These are phyloP conservation scores for Ommatoiulus sabulosus DNA, from an alignment of 2,888 invertebrate species.

Conservation along the genomic window DNA sequence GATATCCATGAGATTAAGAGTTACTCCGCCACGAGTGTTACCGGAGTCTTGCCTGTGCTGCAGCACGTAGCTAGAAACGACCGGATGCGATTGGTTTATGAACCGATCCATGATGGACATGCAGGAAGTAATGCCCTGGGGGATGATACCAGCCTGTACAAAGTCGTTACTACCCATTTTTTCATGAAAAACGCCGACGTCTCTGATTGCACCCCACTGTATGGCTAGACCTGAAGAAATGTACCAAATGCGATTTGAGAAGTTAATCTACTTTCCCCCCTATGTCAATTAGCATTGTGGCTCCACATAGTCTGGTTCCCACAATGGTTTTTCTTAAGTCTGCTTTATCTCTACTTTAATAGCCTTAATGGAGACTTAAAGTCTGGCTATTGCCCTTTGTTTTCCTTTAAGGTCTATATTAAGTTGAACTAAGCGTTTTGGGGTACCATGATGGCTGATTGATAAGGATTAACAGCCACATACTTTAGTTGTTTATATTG, in stretches of 20 bases:
- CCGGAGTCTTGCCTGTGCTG: conserved; percentile 82
- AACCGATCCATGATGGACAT: conserved; percentile 88
- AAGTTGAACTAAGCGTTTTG: too few relatives aligned
- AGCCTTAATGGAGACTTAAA: too few relatives aligned
- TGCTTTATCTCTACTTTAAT: too few relatives aligned
- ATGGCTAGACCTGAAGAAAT: conserved; percentile 84
- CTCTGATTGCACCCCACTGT: conserved; percentile 99
- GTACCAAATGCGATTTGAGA: conserved; percentile 76
- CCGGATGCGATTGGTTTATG: conserved; percentile 85
- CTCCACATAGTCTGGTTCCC: too few relatives aligned
- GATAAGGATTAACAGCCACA: too few relatives aligned
- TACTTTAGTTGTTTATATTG: too few relatives aligned
- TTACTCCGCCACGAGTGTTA: conserved; percentile 72
- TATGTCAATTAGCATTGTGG: too few relatives aligned
- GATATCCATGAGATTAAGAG: conserved; percentile 79
- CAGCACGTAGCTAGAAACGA: conserved; percentile 86
- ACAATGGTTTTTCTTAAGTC: too few relatives aligned
- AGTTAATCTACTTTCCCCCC: conserved; percentile 93
- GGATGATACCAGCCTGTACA: conserved; percentile 96
- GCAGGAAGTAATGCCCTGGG: conserved; percentile 95
- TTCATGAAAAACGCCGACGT: conserved; percentile 92
- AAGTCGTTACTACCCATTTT: conserved; percentile 88
- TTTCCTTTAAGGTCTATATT: too few relatives aligned
- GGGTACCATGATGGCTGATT: too few relatives aligned
- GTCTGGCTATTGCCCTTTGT: too few relatives aligned